A percentile compares a stretch with the other conserved stretches of the same genome.
phyloP scores from a whole-genome alignment of 2,888 invertebrate genomes.

The Drosophila pseudotalamancana region DNA sequence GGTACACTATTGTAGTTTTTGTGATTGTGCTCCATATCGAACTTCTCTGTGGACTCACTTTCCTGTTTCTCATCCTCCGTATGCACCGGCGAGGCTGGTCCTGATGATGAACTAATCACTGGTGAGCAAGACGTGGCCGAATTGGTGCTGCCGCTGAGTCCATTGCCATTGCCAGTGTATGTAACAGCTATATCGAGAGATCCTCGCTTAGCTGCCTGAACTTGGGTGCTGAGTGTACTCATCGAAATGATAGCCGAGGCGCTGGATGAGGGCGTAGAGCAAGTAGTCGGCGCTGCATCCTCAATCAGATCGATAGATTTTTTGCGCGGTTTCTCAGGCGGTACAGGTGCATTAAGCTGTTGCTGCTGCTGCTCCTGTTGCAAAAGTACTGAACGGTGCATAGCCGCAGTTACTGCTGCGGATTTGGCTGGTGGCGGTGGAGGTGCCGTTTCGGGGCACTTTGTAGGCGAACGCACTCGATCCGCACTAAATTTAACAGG shows the following conservation, averaged over 20 bases:
- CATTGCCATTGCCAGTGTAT: conserved; percentile 62
- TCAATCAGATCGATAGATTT: conserved; percentile 83
- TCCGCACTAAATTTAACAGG: conserved; percentile 83
- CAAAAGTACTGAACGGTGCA: conserved; percentile 77
- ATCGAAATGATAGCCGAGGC: conserved; percentile 59
- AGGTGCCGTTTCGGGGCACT: conserved; percentile 78
- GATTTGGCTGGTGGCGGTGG: conserved; percentile 81
- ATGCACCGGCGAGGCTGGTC: conserved; percentile 84
- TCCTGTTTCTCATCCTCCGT: conserved; percentile 86
- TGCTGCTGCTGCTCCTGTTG: conserved; percentile 65
- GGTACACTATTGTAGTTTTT: conserved; percentile 71
- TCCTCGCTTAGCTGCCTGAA: conserved; percentile 74
- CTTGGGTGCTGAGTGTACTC: conserved; percentile 38
- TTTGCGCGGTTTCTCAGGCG: conserved; percentile 83
- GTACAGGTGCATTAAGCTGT: conserved; percentile 64
- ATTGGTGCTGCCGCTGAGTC: conserved; percentile 70
- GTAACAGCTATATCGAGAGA: conserved; percentile 66
- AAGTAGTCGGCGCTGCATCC: conserved; percentile 58
- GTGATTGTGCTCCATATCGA: conserved; percentile 72
- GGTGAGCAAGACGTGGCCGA: conserved; percentile 81
- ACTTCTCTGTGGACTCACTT: conserved; percentile 86
- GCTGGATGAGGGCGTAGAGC: conserved; percentile 71
- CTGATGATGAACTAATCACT: conserved; percentile 83
- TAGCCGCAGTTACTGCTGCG: conserved; percentile 78
- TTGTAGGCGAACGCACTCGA: conserved; percentile 82